Evolutionary conservation across 2,888 invertebrate genomes (phyloP).

Genomic region (Rhingia rostrata): DNA sequence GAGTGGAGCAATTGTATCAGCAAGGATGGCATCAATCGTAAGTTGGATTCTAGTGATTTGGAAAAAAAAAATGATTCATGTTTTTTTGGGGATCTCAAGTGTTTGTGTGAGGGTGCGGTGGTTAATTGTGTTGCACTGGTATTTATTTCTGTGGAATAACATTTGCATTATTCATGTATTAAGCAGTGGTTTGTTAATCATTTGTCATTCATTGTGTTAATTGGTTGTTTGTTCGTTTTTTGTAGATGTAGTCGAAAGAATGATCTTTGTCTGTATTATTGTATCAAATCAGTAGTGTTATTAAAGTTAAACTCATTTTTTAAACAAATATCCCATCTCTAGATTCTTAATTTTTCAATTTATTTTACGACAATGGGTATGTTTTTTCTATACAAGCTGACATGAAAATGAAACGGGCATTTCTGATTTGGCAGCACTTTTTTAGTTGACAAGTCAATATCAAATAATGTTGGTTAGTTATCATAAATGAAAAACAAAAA

Average conservation of each 20-base stretch:
- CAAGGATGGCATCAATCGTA: constrained; percentile 91
- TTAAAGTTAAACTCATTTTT: too few relatives aligned
- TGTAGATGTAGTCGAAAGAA: neutral
- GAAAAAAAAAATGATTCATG: constrained; percentile 1
- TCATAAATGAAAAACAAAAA: too few relatives aligned
- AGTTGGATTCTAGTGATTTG: constrained; percentile 81
- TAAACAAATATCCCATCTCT: too few relatives aligned
- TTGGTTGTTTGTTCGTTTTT: constrained; percentile 15
- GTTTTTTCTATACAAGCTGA: too few relatives aligned
- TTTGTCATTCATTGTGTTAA: constrained; percentile 19
- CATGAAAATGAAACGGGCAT: too few relatives aligned
- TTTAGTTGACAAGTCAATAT: too few relatives aligned
- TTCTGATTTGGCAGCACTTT: too few relatives aligned
- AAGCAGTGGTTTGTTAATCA: constrained; percentile 13
- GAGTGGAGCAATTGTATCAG: constrained; percentile 96
- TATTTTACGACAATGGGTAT: too few relatives aligned
- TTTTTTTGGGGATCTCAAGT: constrained; percentile 16
- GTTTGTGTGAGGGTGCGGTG: constrained; percentile 17
- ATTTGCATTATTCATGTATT: constrained; percentile 17
- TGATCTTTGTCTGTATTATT: neutral
- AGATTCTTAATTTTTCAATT: too few relatives aligned
- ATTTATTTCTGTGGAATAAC: constrained; percentile 20
- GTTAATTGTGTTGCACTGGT: constrained; percentile 17
- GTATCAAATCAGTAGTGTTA: neutral
- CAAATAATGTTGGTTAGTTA: too few relatives aligned